These are phyloP conservation scores for Sciurus niger DNA, from an alignment of 2,113 vertebrate genomes.

Conservation along the genomic window DNA sequence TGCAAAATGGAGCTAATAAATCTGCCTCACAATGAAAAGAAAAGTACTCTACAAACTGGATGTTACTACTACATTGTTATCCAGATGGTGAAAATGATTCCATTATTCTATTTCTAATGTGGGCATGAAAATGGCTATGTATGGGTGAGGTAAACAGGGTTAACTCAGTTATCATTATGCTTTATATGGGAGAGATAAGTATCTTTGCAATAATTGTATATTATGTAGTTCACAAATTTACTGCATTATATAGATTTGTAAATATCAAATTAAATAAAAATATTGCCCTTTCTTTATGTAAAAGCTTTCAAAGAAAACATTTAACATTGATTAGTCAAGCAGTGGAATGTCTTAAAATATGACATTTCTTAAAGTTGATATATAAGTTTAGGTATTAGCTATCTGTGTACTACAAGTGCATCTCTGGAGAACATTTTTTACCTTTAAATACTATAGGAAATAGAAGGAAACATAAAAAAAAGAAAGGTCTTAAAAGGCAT, in stretches of 20 bases:
- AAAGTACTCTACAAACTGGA: background rate
- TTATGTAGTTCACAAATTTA: background rate
- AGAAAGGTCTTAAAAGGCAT: constrained; percentile 5
- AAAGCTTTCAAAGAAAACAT: background rate
- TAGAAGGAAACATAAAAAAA: background rate
- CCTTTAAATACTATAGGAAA: constrained; percentile 39
- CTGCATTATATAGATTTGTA: background rate
- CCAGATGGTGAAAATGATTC: background rate
- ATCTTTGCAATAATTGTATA: background rate
- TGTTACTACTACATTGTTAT: background rate
- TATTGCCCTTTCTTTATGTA: background rate
- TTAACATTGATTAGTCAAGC: background rate
- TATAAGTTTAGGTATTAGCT: background rate
- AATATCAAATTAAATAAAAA: constrained; percentile 27
- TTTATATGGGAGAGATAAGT: background rate
- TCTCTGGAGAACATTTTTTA: constrained; percentile 24
- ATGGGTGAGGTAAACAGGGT: background rate
- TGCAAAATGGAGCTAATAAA: no score
- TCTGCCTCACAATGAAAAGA: background rate
- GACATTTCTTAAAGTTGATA: constrained; percentile 18
- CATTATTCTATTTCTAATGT: constrained; percentile 4
- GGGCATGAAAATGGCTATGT: background rate
- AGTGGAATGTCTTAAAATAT: constrained; percentile 42
- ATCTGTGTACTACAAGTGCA: background rate
- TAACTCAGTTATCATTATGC: background rate